Base-by-base conservation (phyloP, 1,140 invertebrate species). In the Drosophila navojoa region DNA sequence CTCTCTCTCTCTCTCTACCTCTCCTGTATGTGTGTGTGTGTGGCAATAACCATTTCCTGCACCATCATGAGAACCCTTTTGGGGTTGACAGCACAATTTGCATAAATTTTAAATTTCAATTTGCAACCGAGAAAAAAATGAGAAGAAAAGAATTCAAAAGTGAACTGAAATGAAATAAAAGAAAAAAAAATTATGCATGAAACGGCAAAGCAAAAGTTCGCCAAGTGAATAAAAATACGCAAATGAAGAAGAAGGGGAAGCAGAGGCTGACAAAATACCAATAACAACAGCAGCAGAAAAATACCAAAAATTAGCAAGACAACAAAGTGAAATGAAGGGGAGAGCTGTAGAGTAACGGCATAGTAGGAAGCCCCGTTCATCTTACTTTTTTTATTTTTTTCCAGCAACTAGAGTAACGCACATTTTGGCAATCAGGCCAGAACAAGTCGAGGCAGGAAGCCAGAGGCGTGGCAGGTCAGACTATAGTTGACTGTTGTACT, bases 81-180 rank as follows among this genome's bases (percentile, higher is more conserved):
- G 52, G 73, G 71, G 69, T 76, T 76, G 74, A 76, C 74, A 76
- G 69, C 74, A 68, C 61, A 66, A 89, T 89, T 89, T 89, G 79
- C 84, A 89, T 89, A 89, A 82, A 89, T 89, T 89, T 89, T 89
- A 89, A 89, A 89, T 89, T 89, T 89, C 84, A 89, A 89, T 89
- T 89, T 89, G 84, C 84, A 79, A 64, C 74, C 47, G 35, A 44
- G 67, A 52, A 53, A 15, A 42, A 63, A 66, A 45, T 16, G 45
- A 66, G 32, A 29, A 52, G 19, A 47, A 15, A 57, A 59, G 38
- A 61, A 61, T 35, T 69, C 52, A 42, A 63, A 58, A 50, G 19
- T 67, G 44, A 58, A 55, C 49, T 68, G 32, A 72, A 72, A 53
- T 66, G 69, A 58, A 72, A 72, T 54, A 47, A 62, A 72, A 61